Percentiles rank a stretch among this genome's conserved stretches.
Conservation (phyloP, 2,797 vertebrate species). For the Hybognathus amarus region DNA sequence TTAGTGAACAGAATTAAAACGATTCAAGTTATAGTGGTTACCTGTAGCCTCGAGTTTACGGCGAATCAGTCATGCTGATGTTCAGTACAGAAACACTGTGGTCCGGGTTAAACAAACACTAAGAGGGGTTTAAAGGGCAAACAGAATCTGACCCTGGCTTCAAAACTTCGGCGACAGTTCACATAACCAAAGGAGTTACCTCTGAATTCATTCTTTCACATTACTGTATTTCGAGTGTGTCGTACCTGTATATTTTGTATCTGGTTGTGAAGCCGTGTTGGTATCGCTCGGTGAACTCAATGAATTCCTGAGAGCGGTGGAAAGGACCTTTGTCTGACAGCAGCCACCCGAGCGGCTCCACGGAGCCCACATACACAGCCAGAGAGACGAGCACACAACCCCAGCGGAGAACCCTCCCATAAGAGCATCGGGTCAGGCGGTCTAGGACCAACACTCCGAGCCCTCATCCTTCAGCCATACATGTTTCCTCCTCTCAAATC, state of each 20-base stretch:
- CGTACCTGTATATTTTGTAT: slow-evolving; percentile 99
- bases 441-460: slow-evolving; percentile 91
- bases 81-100: not conserved
- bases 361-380: slow-evolving; percentile 81
- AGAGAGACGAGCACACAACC: slow-evolving; percentile 76
- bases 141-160: not conserved
- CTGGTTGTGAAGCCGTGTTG: slow-evolving; percentile 93
- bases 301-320: slow-evolving; percentile 93
- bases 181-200: not conserved
- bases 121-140: not conserved
- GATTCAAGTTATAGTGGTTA: not conserved
- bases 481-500: slow-evolving; percentile 88
- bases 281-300: slow-evolving; percentile 93
- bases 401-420: slow-evolving; percentile 88
- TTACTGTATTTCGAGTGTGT: too few relatives aligned
- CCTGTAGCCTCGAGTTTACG: not conserved
- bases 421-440: slow-evolving; percentile 89
- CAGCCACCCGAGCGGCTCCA: slow-evolving; percentile 91
- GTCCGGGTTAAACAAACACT: not conserved
- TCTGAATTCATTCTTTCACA: not conserved
- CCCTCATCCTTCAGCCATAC: slow-evolving; percentile 93
- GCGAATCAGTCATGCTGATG: not conserved
- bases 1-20: not conserved
- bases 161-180: not conserved
- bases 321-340: slow-evolving; percentile 98